Evolutionary conservation across 2,888 invertebrate species (phyloP), one percentile per base, ranked within the genome.

Genomic region (Agrochola circellaris): DNA sequence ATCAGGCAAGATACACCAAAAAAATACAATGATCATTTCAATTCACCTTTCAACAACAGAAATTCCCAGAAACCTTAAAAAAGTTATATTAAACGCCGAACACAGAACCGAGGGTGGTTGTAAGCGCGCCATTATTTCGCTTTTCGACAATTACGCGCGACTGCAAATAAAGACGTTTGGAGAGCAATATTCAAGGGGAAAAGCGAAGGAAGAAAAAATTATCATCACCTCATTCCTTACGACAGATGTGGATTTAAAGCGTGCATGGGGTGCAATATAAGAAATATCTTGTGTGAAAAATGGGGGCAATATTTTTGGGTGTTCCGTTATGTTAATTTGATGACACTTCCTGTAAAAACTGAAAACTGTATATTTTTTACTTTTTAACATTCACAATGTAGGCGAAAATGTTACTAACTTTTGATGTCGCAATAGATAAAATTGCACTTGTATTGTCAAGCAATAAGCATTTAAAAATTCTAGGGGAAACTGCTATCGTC

Each of bases 111-210:
- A 83, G 83, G 88, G 72, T 38, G 85, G 79, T 78, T 82, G 82
- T 87, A 88, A 91, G 89, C 85, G 88, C 85, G 70, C 87, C 90
- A 90, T 92, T 91, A 90, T 89, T 90, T 87, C 85, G 89, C 88
- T 77, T 89, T 88, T 88, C 89, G 86, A 91, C 93, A 93, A 93
- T 93, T 93, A 94, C 92, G 88, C 87, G 82, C 79, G 82, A 84
- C 87, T 83, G 85, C 86, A 89, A 93, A 94, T 94, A 93, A 93
- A 95, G 93, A 93, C 93, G 90, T 92, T 90, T 85, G 65, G 80
- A 80, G 85, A 90, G 87, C 83, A 90, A 93, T 93, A 93, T 93
- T 91, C 90, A 88, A 89, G 84, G 91, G 91, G 91, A 91, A 51
- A 88, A 79, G 77, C 79, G 89, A 86, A 80, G 87, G 89, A 92